Base-by-base conservation (phyloP, 2,113 vertebrate species). In the Scopus umbretta region DNA sequence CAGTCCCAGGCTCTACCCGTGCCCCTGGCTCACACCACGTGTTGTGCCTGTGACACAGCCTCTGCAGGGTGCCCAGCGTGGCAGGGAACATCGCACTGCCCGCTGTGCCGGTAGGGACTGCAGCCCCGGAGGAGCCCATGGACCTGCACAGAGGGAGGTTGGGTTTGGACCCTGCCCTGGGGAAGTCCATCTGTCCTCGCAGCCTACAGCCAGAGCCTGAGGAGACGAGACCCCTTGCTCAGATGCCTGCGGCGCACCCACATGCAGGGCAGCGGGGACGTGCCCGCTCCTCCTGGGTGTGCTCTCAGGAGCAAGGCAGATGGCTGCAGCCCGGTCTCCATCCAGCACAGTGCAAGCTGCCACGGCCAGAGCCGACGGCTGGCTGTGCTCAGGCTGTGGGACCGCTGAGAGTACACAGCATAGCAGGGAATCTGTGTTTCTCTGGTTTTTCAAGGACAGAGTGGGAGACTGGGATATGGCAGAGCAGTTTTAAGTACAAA, bases 321-420 rank as follows among this genome's bases (percentile, higher is more conserved):
- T 3, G 43, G 67, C 40, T 63, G 16, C 49, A 42, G 49, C 14
- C 34, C 8, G 0, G 32, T 25, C 32, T 8, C 47, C 40, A 40
- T 29, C 49, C 68, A 13, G 38, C 5, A 0, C 82, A 38, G 34
- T 47, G 34, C 40, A 30, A 5, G 19, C 12, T 9, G 43, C 45
- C 4, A 0, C 1, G 11, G 38, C 47, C 38, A 38, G n/a, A 29
- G 32, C 32, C 2, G 3, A 6, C 0, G 7, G 29, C 18, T 36
- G 50, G 20, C 19, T 10, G 0, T 40, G 50, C 13, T 23, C 25
- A 11, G 29, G 42, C 50, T 43, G 32, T 2, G 15, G 22, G 32
- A 45, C 38, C 6, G 1, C 52, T 3, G 1, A 25, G n/a, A 1
- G 0, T 1, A 13, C 50, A 14, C n/a, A 30, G 50, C 25, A 9